A percentile compares a stretch with the other conserved stretches of the same genome.
phyloP scores from a whole-genome alignment of 2,797 vertebrate species.

The Erethizon dorsatum region DNA sequence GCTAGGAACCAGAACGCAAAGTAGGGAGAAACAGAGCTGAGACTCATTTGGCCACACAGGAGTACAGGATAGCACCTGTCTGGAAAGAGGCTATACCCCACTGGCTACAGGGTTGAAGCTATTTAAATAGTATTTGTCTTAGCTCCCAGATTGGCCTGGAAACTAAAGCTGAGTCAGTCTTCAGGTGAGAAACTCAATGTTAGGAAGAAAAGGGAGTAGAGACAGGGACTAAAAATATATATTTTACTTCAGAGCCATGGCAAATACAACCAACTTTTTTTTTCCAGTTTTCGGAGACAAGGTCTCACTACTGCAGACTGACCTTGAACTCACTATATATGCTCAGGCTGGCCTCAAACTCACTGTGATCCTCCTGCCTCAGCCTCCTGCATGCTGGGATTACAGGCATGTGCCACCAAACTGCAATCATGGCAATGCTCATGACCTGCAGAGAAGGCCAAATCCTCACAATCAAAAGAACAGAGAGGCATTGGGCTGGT shows the following conservation, averaged over 20 bases:
- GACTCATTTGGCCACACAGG: not conserved
- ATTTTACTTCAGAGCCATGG: not conserved
- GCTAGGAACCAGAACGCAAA: not conserved
- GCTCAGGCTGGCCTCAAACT: not conserved
- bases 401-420: not conserved
- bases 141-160: not conserved
- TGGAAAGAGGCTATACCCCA: not conserved
- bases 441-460: conserved; percentile 47
- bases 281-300: not conserved
- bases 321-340: not conserved
- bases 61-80: not conserved
- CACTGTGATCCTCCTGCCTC: not conserved
- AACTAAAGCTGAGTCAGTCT: conserved; percentile 20
- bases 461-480: conserved; percentile 44
- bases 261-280: conserved; percentile 27
- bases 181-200: not conserved
- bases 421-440: not conserved
- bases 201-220: not conserved
- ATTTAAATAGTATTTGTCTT: conserved; percentile 14
- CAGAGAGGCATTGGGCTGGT: not conserved
- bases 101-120: not conserved
- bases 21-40: not conserved
- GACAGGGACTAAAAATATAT: not conserved
- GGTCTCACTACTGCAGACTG: not conserved
- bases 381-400: not conserved